Evolutionary conservation across 1,140 invertebrate genomes (phyloP).

Genomic region (Drosophila albomicans): DNA sequence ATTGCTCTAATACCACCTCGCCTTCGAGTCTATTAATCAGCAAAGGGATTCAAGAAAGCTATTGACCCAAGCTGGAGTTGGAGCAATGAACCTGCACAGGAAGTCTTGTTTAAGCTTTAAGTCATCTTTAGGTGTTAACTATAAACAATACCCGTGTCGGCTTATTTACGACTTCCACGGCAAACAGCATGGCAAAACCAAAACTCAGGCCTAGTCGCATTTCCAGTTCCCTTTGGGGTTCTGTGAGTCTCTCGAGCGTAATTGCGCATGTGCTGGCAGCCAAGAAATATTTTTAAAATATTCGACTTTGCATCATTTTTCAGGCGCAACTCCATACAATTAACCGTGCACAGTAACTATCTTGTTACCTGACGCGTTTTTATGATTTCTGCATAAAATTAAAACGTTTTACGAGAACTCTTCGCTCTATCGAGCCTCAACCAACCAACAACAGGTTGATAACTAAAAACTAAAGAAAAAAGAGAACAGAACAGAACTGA

Average conservation of each 20-base stretch:
- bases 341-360: slow-evolving; percentile 75
- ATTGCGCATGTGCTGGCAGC: slow-evolving; percentile 66
- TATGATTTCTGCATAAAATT: slow-evolving; percentile 84
- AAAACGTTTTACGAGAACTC: slow-evolving; percentile 63
- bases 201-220: background rate
- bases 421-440: slow-evolving; percentile 16
- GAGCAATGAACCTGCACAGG: slow-evolving; percentile 59
- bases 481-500: no score
- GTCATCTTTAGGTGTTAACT: slow-evolving; percentile 74
- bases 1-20: slow-evolving; percentile 64
- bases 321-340: slow-evolving; percentile 67
- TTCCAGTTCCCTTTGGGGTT: background rate
- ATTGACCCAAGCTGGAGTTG: slow-evolving; percentile 9
- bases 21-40: slow-evolving; percentile 59
- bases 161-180: slow-evolving; percentile 76
- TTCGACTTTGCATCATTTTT: slow-evolving; percentile 81
- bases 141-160: slow-evolving; percentile 68
- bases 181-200: background rate
- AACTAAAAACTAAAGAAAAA: background rate
- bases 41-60: background rate
- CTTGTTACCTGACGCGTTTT: slow-evolving; percentile 83
- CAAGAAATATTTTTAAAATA: slow-evolving; percentile 63
- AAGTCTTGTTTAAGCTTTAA: slow-evolving; percentile 53
- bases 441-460: slow-evolving; percentile 62
- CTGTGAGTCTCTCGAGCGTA: slow-evolving; percentile 50